Evolutionary conservation across 2,888 invertebrate species (phyloP).

Genomic region (Drosophila emarginata): DNA sequence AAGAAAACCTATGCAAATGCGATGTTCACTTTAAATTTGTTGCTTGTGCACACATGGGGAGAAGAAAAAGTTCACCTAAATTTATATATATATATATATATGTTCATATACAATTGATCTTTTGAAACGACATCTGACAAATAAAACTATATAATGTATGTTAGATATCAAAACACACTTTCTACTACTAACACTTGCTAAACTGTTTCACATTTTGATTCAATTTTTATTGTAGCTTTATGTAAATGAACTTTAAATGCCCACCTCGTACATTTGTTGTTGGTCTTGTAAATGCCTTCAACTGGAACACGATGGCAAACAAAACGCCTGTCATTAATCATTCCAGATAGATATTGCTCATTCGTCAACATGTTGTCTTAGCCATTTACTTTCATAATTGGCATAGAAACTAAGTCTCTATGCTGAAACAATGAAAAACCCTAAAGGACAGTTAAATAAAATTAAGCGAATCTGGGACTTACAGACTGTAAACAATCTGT

Average conservation of each 20-base stretch:
- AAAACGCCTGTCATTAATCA: conserved; percentile 32
- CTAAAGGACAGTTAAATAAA: not conserved
- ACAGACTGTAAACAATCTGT: too few species aligned
- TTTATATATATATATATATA: too few species aligned
- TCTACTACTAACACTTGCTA: too few species aligned
- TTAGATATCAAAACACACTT: too few species aligned
- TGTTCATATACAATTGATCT: too few species aligned
- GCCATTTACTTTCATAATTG: not conserved
- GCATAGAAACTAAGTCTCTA: not conserved
- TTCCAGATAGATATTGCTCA: conserved; percentile 32
- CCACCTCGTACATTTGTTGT: not conserved
- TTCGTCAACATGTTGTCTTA: conserved; percentile 15
- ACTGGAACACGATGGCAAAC: not conserved
- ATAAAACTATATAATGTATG: too few species aligned
- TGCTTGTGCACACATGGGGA: conserved; percentile 27
- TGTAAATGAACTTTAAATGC: not conserved
- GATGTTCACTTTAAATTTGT: conserved; percentile 21
- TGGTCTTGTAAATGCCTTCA: not conserved
- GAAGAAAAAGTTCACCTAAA: not conserved
- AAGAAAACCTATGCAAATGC: conserved; percentile 1
- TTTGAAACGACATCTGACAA: too few species aligned
- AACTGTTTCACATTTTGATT: too few species aligned
- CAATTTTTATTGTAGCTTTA: too few species aligned
- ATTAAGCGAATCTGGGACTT: not conserved
- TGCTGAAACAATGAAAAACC: not conserved